These are phyloP conservation scores for Liolophura sinensis DNA, from an alignment of 1,140 invertebrate genomes.

Conservation along the genomic window DNA sequence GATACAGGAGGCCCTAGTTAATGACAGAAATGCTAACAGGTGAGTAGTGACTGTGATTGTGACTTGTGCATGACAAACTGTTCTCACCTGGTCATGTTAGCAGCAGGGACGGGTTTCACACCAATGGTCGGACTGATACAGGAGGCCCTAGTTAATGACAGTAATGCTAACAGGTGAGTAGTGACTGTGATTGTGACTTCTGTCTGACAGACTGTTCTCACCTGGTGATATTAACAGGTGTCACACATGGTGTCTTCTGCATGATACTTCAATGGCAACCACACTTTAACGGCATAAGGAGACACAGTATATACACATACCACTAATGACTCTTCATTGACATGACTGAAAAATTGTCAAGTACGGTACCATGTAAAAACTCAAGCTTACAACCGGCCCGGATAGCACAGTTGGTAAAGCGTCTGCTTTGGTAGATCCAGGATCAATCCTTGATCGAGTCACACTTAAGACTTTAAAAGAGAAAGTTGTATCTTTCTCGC, in stretches of 20 bases:
- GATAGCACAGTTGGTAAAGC: too few relatives aligned
- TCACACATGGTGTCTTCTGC: constrained; percentile 1
- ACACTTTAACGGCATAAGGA: too few relatives aligned
- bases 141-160: constrained; percentile 27
- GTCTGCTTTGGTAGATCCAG: too few relatives aligned
- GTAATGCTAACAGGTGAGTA: constrained; percentile 24
- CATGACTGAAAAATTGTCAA: too few relatives aligned
- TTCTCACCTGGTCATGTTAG: constrained; percentile 63
- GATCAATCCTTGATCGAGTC: too few relatives aligned
- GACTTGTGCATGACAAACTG: not conserved
- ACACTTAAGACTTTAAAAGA: too few relatives aligned
- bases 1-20: constrained; percentile 40
- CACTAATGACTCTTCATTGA: too few relatives aligned
- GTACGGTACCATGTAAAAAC: too few relatives aligned
- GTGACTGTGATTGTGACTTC: not conserved
- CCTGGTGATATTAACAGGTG: not conserved
- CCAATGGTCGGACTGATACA: constrained; percentile 70
- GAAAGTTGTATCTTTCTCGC: too few relatives aligned
- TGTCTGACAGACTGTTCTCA: not conserved
- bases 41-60: constrained; percentile 9
- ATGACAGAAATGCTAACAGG: constrained; percentile 21
- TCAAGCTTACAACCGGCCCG: too few relatives aligned
- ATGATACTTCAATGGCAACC: too few relatives aligned
- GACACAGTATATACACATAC: too few relatives aligned
- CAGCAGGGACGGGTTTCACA: constrained; percentile 87